phyloP scores from a whole-genome alignment of 2,113 vertebrate species.

The Morphnarchus princeps region DNA sequence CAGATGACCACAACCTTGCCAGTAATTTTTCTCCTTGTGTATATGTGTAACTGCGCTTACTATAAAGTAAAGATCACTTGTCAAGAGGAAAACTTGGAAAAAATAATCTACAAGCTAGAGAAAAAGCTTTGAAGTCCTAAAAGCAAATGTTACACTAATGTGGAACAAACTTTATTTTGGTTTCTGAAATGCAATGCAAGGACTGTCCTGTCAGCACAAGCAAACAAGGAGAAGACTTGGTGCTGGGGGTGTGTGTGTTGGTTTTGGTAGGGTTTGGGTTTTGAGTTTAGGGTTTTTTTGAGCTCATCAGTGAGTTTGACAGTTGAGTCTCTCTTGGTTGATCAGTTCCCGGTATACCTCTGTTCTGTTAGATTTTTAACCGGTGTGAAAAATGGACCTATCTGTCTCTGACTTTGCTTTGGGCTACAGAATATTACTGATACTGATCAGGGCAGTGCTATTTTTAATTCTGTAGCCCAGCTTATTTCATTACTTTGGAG shows the following conservation, averaged over 20 bases:
- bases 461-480: not conserved
- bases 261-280: not conserved
- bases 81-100: not conserved
- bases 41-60: not conserved
- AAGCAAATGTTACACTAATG: fast-evolving
- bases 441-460: not conserved
- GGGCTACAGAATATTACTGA: not conserved
- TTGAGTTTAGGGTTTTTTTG: not conserved
- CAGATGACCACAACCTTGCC: not conserved
- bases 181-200: not conserved
- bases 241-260: not conserved
- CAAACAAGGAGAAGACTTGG: too few species aligned
- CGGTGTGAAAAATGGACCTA: not conserved
- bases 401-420: not conserved
- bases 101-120: not conserved
- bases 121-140: not conserved
- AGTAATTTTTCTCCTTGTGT: too few species aligned
- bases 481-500: not conserved
- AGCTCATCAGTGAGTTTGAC: not conserved
- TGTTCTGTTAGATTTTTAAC: not conserved
- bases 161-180: not conserved
- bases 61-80: not conserved
- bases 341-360: not conserved
- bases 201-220: not conserved
- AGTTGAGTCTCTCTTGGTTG: not conserved